These are phyloP conservation scores for Drosophila tsacasi DNA, from an alignment of 1,140 invertebrate genomes.

Conservation along the genomic window DNA sequence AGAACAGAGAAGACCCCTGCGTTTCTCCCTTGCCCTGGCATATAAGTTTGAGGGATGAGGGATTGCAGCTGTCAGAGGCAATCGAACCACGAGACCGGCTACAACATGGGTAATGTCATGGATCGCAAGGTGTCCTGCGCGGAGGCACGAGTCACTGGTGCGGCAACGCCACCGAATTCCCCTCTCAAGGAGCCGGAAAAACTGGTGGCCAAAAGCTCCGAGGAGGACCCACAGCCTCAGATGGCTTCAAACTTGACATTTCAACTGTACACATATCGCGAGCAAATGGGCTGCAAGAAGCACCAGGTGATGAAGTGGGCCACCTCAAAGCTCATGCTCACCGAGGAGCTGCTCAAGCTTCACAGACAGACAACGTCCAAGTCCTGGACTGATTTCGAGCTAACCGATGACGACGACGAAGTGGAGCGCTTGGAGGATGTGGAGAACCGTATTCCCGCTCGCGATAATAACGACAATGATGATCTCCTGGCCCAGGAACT, in stretches of 20 bases:
- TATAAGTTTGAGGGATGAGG: slow-evolving; percentile 45
- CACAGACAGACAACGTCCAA: slow-evolving; percentile 18
- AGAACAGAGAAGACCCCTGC: not conserved
- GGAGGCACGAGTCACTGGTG: slow-evolving; percentile 18
- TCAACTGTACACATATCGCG: slow-evolving; percentile 65
- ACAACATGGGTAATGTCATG: slow-evolving; percentile 58
- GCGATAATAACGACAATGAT: not conserved
- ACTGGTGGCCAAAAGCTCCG: not conserved
- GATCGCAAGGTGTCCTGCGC: slow-evolving; percentile 44
- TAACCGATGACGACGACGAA: slow-evolving; percentile 53
- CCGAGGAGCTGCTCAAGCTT: slow-evolving; percentile 69
- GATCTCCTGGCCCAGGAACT: slow-evolving; percentile 33
- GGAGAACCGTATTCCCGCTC: slow-evolving; percentile 39
- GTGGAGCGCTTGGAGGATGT: slow-evolving; percentile 13
- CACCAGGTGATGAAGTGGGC: slow-evolving; percentile 72
- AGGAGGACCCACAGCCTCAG: not conserved
- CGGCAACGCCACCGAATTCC: not conserved
- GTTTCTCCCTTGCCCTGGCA: not conserved
- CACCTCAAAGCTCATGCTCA: slow-evolving; percentile 66
- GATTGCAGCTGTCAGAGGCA: slow-evolving; percentile 56
- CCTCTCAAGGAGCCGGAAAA: slow-evolving; percentile 15
- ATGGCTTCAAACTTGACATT: slow-evolving; percentile 33
- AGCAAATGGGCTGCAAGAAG: slow-evolving; percentile 61
- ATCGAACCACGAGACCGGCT: slow-evolving; percentile 26
- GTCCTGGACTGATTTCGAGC: slow-evolving; percentile 48